Evolutionary conservation across 2,113 vertebrate species (phyloP).

Genomic region (Microcebus griseorufus): DNA sequence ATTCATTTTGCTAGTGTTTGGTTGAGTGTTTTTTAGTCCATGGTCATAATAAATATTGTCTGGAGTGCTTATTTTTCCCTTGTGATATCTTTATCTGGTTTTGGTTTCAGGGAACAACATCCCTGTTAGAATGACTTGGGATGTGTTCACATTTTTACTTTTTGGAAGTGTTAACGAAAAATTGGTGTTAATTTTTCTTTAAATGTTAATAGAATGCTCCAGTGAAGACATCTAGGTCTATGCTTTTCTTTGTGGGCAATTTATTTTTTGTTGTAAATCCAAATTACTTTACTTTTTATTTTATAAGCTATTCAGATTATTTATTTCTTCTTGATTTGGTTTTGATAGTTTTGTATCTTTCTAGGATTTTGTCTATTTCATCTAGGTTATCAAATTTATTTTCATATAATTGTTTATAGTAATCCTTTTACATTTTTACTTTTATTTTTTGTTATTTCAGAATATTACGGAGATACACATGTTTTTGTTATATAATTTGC

Average conservation of each 20-base stretch:
- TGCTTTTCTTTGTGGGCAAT: background rate
- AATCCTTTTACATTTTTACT: background rate
- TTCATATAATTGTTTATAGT: background rate
- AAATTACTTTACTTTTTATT: background rate
- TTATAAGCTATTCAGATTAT: background rate
- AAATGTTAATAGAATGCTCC: background rate
- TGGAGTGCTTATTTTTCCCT: background rate
- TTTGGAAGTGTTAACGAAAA: background rate
- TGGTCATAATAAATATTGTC: background rate
- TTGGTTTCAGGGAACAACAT: background rate
- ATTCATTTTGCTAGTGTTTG: conserved; percentile 1
- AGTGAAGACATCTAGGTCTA: background rate
- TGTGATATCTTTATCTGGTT: background rate
- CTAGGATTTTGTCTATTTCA: background rate
- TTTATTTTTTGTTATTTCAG: no score
- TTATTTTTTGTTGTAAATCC: background rate
- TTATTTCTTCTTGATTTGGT: background rate
- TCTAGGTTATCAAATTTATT: background rate
- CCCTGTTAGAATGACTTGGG: background rate
- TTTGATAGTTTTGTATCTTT: background rate
- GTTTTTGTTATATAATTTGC: no score
- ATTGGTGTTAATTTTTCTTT: background rate
- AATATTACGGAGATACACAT: no score
- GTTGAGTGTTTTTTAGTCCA: background rate
- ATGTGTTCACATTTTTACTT: background rate